Base-by-base conservation (phyloP, 1,140 invertebrate species). In the Pachypsylla venusta region DNA sequence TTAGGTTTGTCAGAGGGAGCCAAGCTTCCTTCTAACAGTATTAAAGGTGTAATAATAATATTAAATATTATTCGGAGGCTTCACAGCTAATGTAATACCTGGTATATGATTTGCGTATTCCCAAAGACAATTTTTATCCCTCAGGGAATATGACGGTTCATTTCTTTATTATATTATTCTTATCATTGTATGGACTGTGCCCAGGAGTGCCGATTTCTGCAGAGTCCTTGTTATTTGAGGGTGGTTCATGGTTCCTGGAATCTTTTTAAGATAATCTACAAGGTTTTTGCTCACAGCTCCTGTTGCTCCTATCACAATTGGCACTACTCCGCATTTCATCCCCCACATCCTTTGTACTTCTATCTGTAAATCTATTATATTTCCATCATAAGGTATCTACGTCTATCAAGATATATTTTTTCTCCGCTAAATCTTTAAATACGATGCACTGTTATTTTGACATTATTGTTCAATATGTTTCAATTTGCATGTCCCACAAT, bases 401-500 rank as follows among this genome's bases (percentile, higher is more conserved):
- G n/a, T 48, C 42, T 19, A 48, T 48, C 3, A 48, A 19, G 16
- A 10, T 19, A 48, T 22, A 48, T 48, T 48, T 4, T n/a, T 48
- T 48, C 7, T 48, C 22, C n/a, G 5, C 22, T 5, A 48, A 22
- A 48, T 48, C 42, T 48, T 48, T 48, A 22, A 48, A 19, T 48
- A 48, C 42, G 16, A 48, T 48, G 42, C 22, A n/a, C 5, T n/a
- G 42, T 48, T 48, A 19, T 7, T 48, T 48, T 4, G 42, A n/a
- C 4, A 5, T 48, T 10, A 48, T 48, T 4, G 42, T 48, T 48
- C 42, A 3, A 48, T 48, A n/a, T 4, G 42, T 48, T n/a, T 19
- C n/a, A 10, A 48, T 48, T n/a, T 48, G 42, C 22, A 19, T n/a
- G 42, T 48, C 42, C 42, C 42, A 48, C 42, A 48, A 10, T 48